Evolutionary conservation across 1,140 invertebrate species (phyloP).

Genomic region (Xylocopa sonorina): DNA sequence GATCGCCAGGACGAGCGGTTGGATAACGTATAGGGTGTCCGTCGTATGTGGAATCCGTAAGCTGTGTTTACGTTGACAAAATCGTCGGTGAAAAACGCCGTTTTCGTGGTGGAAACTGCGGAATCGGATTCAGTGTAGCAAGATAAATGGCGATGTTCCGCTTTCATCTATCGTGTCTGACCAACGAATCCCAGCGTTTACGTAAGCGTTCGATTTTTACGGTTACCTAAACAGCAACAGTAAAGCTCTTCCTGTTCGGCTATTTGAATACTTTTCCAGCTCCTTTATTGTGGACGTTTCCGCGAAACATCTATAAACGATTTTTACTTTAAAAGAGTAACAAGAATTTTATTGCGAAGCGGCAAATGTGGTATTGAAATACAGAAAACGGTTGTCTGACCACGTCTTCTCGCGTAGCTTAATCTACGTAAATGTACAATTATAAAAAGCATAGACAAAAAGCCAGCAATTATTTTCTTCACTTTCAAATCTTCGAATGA

Average conservation of each 20-base stretch:
- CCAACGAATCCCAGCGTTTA: not conserved
- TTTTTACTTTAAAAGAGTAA: too few relatives aligned
- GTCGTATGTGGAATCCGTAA: not conserved
- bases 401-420: too few relatives aligned
- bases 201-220: not conserved
- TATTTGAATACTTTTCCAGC: not conserved
- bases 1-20: not conserved
- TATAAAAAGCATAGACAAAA: too few relatives aligned
- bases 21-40: not conserved
- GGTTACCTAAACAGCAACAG: not conserved
- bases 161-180: conserved; percentile 36
- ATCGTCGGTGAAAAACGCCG: conserved; percentile 17
- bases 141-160: conserved; percentile 26
- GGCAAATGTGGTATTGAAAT: too few relatives aligned
- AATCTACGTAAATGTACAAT: too few relatives aligned
- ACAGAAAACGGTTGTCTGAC: too few relatives aligned
- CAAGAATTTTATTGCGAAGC: too few relatives aligned
- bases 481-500: too few relatives aligned
- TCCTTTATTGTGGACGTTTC: not conserved
- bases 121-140: not conserved
- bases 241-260: not conserved
- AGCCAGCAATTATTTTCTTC: too few relatives aligned
- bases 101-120: not conserved
- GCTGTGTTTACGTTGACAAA: conserved; percentile 22
- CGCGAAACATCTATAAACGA: not conserved